Evolutionary conservation across 2,113 vertebrate species (phyloP), one percentile per base, ranked within the genome.

Genomic region (Columba janthina): DNA sequence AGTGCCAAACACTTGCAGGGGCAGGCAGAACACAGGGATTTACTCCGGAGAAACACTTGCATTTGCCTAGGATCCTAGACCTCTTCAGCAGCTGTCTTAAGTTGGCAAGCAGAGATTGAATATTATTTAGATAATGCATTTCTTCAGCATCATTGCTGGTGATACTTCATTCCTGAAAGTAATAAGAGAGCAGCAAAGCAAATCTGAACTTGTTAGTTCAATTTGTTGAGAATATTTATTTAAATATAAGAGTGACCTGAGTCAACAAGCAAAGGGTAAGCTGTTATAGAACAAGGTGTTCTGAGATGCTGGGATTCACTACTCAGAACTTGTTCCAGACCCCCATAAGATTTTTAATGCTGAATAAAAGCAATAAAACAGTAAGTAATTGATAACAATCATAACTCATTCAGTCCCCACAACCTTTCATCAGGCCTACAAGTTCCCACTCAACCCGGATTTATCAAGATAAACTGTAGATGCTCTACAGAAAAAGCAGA

Each of bases 121-220:
- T 58, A 77, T 93, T 82, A 88, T 84, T 94, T 80, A 76, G 29
- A 66, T 51, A 83, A 42, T 71, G 90, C 42, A 67, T 64, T 77
- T 80, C 65, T 80, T 84, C 48, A 71, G 56, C 72, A 94, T 67
- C 61, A 25, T 10, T 71, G 56, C 62, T 80, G 60, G 67, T 44
- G 72, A 60, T 91, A 83, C 18, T 80, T 90, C 86, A 90, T 67
- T 87, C 69, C 92, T 88, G 65, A 91, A 91, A 91, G 79, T 79
- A 93, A 25, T 58, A 90, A 90, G 20, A 22, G 18, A 89, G 34
- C 78, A 95, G 78, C 74, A 91, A 79, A 81, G 34, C 16, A 93
- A 93, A 80, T 56, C 75, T 71, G n/a, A 85, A 57, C 29, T 57
- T 75, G 32, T 53, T 91, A 53, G 40, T 36, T 91, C 71, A 22